Evolutionary conservation across 1,140 invertebrate species (phyloP).

Genomic region (Diploscapter pachys): DNA sequence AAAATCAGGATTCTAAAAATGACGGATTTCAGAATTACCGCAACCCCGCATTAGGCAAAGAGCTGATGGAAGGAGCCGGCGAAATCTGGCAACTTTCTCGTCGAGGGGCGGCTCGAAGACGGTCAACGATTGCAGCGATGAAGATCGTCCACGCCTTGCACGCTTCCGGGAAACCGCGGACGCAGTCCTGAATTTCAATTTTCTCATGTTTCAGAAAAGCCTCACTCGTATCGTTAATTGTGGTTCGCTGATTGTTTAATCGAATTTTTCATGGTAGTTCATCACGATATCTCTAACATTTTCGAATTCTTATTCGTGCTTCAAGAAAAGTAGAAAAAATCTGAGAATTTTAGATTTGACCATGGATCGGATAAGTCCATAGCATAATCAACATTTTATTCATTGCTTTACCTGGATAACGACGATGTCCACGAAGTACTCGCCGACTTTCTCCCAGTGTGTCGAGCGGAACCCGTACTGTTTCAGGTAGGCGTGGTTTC

Average conservation of each 20-base stretch:
- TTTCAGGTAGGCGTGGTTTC: conserved; percentile 43
- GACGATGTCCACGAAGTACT: conserved; percentile 45
- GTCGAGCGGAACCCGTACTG: conserved; percentile 45
- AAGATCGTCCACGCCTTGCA: conserved; percentile 50
- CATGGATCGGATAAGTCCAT: not conserved
- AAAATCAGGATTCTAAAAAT: too few species aligned
- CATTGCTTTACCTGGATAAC: conserved; percentile 40
- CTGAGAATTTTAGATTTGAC: conserved; percentile 3
- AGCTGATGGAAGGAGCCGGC: not conserved
- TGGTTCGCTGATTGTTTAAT: not conserved
- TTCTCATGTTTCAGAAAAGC: not conserved
- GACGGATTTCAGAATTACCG: too few species aligned
- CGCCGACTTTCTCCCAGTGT: conserved; percentile 53
- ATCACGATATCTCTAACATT: not conserved
- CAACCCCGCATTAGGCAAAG: too few species aligned
- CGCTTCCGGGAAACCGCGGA: conserved; percentile 47
- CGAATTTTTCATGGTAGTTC: conserved; percentile 9
- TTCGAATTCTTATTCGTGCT: not conserved
- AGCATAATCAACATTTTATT: not conserved
- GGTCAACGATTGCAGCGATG: conserved; percentile 49
- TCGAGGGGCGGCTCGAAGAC: conserved; percentile 45
- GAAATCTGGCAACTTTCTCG: conserved; percentile 15
- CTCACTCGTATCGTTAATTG: not conserved
- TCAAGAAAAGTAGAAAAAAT: not conserved
- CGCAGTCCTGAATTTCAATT: conserved; percentile 41